A percentile compares a stretch with the other conserved stretches of the same genome.
phyloP scores from a whole-genome alignment of 1,140 invertebrate genomes.

The Dendroctonus ponderosae region DNA sequence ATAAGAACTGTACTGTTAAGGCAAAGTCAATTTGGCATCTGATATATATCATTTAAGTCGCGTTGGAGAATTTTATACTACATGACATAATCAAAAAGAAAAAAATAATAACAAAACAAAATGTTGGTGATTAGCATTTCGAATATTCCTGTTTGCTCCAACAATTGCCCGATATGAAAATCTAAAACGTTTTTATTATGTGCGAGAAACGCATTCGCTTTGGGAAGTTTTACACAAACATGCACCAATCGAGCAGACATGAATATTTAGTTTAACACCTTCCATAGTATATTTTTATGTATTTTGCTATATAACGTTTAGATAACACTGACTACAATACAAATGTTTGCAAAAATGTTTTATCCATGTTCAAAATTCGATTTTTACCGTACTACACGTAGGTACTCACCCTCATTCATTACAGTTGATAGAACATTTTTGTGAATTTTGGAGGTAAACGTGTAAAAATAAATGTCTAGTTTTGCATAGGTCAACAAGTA shows the following conservation, averaged over 20 bases:
- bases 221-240: not conserved
- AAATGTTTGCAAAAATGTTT: not conserved
- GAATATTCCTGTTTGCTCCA: no score
- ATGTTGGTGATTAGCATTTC: no score
- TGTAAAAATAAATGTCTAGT: slow-evolving; percentile 2
- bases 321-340: not conserved
- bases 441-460: not conserved
- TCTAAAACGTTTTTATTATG: no score
- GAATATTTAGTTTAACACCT: not conserved
- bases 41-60: slow-evolving; percentile 3
- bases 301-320: slow-evolving; percentile 1
- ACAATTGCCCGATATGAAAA: no score
- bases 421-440: not conserved
- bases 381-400: no score
- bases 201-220: not conserved
- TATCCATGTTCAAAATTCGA: no score
- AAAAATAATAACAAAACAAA: not conserved
- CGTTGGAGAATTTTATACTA: slow-evolving; percentile 5
- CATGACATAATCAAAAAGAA: slow-evolving; percentile 1
- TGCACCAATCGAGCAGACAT: not conserved
- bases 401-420: not conserved
- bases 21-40: slow-evolving; percentile 6
- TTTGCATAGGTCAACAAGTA: not conserved
- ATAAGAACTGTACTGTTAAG: slow-evolving; percentile 1
- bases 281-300: slow-evolving; percentile 2